Conservation (phyloP, 1,140 invertebrate genomes). For the Patella vulgata region DNA sequence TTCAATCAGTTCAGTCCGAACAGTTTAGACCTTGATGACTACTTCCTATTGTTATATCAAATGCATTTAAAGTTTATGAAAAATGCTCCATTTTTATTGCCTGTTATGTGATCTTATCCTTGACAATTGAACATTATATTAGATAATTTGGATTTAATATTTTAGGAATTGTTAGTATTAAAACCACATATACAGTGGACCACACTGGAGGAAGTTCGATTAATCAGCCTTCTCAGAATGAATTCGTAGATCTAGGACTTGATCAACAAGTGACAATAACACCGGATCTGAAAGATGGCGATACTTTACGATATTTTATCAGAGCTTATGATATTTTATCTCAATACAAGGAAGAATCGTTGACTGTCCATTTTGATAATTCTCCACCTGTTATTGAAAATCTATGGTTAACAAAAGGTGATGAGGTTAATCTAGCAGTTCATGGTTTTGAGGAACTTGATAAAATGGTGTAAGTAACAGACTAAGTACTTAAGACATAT, state of each 20-base stretch:
- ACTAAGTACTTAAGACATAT: too few relatives aligned
- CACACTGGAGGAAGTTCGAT: conserved; percentile 10
- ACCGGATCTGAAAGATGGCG: conserved; percentile 17
- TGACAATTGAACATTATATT: not conserved
- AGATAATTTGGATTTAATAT: not conserved
- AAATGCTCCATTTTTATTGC: too few relatives aligned
- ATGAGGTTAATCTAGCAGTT: conserved; percentile 22
- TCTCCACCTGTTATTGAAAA: conserved; percentile 38
- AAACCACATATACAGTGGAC: conserved; percentile 5
- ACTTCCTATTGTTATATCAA: too few relatives aligned
- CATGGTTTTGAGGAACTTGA: conserved; percentile 28
- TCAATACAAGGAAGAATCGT: conserved; percentile 22
- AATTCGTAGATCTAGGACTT: not conserved
- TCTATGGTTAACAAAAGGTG: conserved; percentile 38
- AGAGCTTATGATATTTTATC: conserved; percentile 21
- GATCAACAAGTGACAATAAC: not conserved
- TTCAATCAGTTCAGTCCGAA: too few relatives aligned
- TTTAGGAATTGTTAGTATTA: conserved; percentile 15
- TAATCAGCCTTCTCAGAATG: not conserved
- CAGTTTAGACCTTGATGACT: too few relatives aligned
- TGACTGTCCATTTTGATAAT: conserved; percentile 28
- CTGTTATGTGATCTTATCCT: too few relatives aligned
- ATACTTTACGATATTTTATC: conserved; percentile 22
- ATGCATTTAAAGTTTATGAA: too few relatives aligned
- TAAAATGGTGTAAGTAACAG: conserved; percentile 41